phyloP scores from a whole-genome alignment of 1,140 invertebrate species.

The Bombyx mandarina region DNA sequence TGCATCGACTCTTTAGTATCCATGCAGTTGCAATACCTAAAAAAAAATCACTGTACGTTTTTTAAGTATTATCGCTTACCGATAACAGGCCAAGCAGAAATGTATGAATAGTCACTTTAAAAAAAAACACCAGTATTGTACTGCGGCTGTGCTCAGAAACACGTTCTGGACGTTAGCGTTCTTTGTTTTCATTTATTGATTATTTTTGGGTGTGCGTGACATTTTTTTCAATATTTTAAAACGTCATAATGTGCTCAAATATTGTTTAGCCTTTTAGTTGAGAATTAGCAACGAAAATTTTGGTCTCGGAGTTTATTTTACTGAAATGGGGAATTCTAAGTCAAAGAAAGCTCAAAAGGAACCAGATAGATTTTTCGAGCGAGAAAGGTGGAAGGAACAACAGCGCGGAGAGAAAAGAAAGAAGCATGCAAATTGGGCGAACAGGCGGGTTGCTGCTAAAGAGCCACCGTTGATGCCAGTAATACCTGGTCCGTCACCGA shows the following conservation, averaged over 20 bases:
- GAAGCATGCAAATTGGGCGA: slow-evolving; percentile 28
- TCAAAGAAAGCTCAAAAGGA: slow-evolving; percentile 53
- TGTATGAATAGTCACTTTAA: slow-evolving; percentile 24
- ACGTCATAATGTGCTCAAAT: slow-evolving; percentile 8
- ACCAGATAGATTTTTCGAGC: slow-evolving; percentile 60
- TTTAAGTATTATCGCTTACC: slow-evolving; percentile 37
- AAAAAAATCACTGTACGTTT: slow-evolving; percentile 9
- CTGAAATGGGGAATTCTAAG: slow-evolving; percentile 61
- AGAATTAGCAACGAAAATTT: not conserved
- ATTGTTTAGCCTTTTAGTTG: not conserved
- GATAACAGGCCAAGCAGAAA: slow-evolving; percentile 38
- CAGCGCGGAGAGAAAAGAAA: slow-evolving; percentile 48
- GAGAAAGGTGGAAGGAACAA: slow-evolving; percentile 51
- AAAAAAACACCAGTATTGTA: slow-evolving; percentile 21
- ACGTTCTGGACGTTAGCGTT: slow-evolving; percentile 1
- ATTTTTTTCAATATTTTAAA: not conserved
- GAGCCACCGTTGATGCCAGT: slow-evolving; percentile 26
- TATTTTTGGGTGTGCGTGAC: not conserved
- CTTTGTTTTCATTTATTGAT: not conserved
- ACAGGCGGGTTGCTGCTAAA: slow-evolving; percentile 34
- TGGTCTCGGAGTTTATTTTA: not conserved
- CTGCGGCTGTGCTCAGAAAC: slow-evolving; percentile 12
- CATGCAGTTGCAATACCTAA: slow-evolving; percentile 1
- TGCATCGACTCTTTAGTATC: not conserved
- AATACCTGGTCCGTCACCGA: slow-evolving; percentile 12